phyloP scores from a whole-genome alignment of 2,113 vertebrate species.

The Eudyptes chrysolophus region DNA sequence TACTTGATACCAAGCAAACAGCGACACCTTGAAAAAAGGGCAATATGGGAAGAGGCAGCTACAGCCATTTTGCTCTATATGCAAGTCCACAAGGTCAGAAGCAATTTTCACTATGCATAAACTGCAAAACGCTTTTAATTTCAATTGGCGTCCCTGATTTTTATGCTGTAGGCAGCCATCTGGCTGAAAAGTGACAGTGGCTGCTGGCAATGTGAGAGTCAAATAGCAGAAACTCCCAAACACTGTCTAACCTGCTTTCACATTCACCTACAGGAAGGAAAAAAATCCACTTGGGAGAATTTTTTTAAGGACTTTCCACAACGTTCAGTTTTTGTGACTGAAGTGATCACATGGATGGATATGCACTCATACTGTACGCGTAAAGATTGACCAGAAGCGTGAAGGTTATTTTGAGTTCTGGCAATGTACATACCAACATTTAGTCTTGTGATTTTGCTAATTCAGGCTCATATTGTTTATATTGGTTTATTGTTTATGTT shows the following conservation, averaged over 20 bases:
- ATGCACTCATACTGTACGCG: fast-evolving
- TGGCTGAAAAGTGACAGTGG: slow-evolving; percentile 42
- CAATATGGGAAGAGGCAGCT: neutral
- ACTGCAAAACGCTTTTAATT: slow-evolving; percentile 28
- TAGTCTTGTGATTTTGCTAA: neutral
- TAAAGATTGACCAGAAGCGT: neutral
- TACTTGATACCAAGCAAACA: neutral
- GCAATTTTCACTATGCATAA: slow-evolving; percentile 1
- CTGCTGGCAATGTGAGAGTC: neutral
- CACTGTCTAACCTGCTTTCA: neutral
- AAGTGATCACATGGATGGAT: fast-evolving
- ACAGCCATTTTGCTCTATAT: neutral
- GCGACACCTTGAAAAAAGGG: neutral
- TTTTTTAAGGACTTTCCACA: neutral
- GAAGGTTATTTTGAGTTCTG: neutral
- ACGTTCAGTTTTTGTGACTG: neutral
- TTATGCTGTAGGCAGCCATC: slow-evolving; percentile 44
- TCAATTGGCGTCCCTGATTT: slow-evolving; percentile 25
- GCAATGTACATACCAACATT: neutral
- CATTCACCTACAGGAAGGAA: neutral
- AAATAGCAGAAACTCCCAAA: slow-evolving; percentile 9
- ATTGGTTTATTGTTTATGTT: neutral
- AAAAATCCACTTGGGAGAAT: neutral
- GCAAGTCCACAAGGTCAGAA: slow-evolving; percentile 19
- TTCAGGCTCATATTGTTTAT: neutral